Conservation (phyloP, 1,140 invertebrate species). For the Bombus vancouverensis region DNA sequence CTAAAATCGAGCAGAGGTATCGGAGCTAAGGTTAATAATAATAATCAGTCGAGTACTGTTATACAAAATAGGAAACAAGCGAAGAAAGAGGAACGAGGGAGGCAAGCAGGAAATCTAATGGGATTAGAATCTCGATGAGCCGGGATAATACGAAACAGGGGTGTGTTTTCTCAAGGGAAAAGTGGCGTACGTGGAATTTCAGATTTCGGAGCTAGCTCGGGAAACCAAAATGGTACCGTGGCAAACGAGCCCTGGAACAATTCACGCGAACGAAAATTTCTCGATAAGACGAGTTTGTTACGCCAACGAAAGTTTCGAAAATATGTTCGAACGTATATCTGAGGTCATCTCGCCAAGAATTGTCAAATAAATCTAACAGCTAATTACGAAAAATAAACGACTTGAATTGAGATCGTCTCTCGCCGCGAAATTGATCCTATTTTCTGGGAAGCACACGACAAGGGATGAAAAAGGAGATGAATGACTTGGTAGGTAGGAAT, state of each 20-base stretch:
- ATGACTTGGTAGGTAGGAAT: not conserved
- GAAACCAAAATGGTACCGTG: not conserved
- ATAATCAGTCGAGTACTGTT: not conserved
- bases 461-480: constrained; percentile 15
- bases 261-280: constrained; percentile 29
- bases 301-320: not conserved
- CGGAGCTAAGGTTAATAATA: not conserved
- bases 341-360: no score
- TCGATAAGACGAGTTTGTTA: not conserved
- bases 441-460: not conserved
- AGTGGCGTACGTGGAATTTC: constrained; percentile 52
- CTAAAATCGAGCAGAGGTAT: not conserved
- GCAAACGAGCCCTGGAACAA: constrained; percentile 34
- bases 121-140: constrained; percentile 72
- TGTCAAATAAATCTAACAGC: not conserved
- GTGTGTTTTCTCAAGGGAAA: constrained; percentile 57
- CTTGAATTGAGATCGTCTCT: not conserved
- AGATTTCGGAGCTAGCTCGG: constrained; percentile 53
- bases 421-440: not conserved
- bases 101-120: constrained; percentile 56
- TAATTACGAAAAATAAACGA: not conserved
- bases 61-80: not conserved
- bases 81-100: not conserved
- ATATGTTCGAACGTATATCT: not conserved
- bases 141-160: constrained; percentile 64